Evolutionary conservation across 2,113 vertebrate genomes (phyloP).

Genomic region (Forbesichthys papilliferus): DNA sequence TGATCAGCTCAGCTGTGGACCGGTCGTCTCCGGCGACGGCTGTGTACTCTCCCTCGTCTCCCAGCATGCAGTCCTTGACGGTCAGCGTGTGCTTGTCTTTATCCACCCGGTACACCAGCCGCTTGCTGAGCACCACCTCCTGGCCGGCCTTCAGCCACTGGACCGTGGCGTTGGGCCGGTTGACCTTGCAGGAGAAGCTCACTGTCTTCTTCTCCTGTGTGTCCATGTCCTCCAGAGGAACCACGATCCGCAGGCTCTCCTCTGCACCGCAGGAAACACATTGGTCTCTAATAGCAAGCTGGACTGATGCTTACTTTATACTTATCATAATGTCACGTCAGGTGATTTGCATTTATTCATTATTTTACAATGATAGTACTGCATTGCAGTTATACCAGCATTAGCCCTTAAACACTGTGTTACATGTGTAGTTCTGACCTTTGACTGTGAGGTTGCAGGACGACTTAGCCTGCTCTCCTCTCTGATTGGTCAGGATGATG

Average conservation of each 20-base stretch:
- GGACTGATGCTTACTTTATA: too few species aligned
- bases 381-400: too few species aligned
- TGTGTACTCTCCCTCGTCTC: slow-evolving; percentile 93
- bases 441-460: slow-evolving; percentile 80
- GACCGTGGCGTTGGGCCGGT: slow-evolving; percentile 89
- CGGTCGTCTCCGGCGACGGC: slow-evolving; percentile 88
- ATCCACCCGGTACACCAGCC: slow-evolving; percentile 87
- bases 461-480: slow-evolving; percentile 88
- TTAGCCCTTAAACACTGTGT: too few species aligned
- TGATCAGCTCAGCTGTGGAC: slow-evolving; percentile 90
- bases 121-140: slow-evolving; percentile 87
- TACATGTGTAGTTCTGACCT: slow-evolving; percentile 74
- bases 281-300: too few species aligned
- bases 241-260: slow-evolving; percentile 89
- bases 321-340: too few species aligned
- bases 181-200: slow-evolving; percentile 93
- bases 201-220: slow-evolving; percentile 96
- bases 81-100: slow-evolving; percentile 91
- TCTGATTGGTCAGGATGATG: slow-evolving; percentile 85
- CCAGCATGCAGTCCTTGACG: slow-evolving; percentile 91
- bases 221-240: slow-evolving; percentile 91
- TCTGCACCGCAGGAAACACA: slow-evolving; percentile 70
- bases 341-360: too few species aligned
- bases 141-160: slow-evolving; percentile 91
- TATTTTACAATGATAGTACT: too few species aligned